Percentiles rank a stretch among this genome's conserved stretches.
Evolutionary conservation across 1,140 invertebrate species (phyloP).

Genomic region (Drosophila bocqueti): DNA sequence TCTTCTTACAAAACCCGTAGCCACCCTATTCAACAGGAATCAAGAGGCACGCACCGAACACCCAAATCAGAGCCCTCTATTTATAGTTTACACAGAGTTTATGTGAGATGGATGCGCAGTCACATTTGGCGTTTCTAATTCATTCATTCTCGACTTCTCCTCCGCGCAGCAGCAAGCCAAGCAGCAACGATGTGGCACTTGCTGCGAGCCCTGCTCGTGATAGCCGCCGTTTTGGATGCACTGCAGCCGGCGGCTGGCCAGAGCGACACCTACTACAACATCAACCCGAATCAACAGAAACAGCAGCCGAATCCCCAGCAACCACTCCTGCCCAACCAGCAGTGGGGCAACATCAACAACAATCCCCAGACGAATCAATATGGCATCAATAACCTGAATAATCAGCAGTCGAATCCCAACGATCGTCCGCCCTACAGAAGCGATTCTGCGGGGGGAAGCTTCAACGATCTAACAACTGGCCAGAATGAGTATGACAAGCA

Average conservation of each 20-base stretch:
- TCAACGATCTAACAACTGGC: constrained; percentile 55
- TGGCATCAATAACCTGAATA: constrained; percentile 28
- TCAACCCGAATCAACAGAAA: constrained; percentile 43
- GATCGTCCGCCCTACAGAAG: constrained; percentile 60
- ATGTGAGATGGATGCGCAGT: constrained; percentile 25
- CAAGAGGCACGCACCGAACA: constrained; percentile 10
- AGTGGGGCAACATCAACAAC: constrained; percentile 39
- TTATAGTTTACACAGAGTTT: constrained; percentile 8
- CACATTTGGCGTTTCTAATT: constrained; percentile 29
- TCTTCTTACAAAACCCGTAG: not conserved
- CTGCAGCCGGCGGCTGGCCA: constrained; percentile 46
- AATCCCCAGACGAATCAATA: constrained; percentile 15
- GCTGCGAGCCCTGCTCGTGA: constrained; percentile 60
- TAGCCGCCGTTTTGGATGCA: constrained; percentile 38
- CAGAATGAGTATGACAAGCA: constrained; percentile 69
- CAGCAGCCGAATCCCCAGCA: constrained; percentile 42
- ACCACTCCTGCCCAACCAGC: constrained; percentile 40
- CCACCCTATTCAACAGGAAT: constrained; percentile 26
- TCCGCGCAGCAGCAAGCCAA: constrained; percentile 33
- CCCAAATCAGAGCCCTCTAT: constrained; percentile 41
- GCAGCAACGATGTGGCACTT: constrained; percentile 65
- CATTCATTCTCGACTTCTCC: constrained; percentile 48
- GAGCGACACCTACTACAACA: constrained; percentile 63
- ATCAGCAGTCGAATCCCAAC: constrained; percentile 35
- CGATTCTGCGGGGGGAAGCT: constrained; percentile 43